Base-by-base conservation (phyloP, 53 echinoderm and acorn worm genomes). In the Patiria pectinifera region DNA sequence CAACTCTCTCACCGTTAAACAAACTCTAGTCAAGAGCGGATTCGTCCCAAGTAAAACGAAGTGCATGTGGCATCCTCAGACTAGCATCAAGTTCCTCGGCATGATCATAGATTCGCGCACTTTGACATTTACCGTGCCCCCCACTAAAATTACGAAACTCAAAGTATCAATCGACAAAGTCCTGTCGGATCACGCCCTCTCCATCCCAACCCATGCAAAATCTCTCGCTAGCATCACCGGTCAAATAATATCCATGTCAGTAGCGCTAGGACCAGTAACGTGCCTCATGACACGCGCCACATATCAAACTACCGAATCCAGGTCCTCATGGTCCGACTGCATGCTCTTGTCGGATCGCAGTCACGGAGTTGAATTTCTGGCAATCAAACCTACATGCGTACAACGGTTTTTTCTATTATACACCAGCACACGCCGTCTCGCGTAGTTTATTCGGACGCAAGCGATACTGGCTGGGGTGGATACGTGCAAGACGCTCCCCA, bases 21-120 rank as follows among this genome's bases (percentile, higher is more conserved):
- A 92, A 43, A 92, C 85, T 10, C 43, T 92, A n/a, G 12, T 76
- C 8, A 46, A 75, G 11, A 85, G 92, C 62, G 92, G 92, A 2
- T 85, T 92, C 60, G 85, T 92, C 16, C 85, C 92, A 10, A 92
- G 92, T 35, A 92, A 92, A 63, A n/a, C n/a, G n/a, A n/a, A n/a
- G n/a, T 91, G 91, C 47, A 11, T 69, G 14, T 91, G 91, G 91
- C 19, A 82, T 43, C 91, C 91, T 48, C 48, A 45, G 45, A 82
- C 82, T 45, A 18, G 4, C 9, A 83, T 91, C 43, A 62, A 91
- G 70, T 83, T 82, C 70, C 74, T 83, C 6, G 91, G 91, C 19
- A 13, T 91, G 6, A 85, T 92, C 18, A 78, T 86, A 45, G 92
- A 86, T 86, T 92, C 92, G 4, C 35, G 21, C 49, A 18, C 80